Percentiles rank a stretch among this genome's conserved stretches.
Conservation (phyloP, 2,888 invertebrate genomes). For the Cabera pusaria region DNA sequence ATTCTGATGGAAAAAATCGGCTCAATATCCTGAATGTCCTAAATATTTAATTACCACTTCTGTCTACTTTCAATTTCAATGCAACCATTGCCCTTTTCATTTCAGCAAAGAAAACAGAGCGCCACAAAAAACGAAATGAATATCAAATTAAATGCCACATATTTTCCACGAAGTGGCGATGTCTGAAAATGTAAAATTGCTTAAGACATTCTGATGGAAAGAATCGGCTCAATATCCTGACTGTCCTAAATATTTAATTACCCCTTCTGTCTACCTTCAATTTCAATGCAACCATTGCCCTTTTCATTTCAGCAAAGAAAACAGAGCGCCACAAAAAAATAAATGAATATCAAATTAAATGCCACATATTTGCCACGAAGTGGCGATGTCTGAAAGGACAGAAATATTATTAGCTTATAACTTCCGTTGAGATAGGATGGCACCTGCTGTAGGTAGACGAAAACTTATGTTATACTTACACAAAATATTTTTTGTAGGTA, state of each 20-base stretch:
- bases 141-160: conserved; percentile 56
- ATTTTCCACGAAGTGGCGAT: conserved; percentile 45
- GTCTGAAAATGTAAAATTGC: too few relatives aligned
- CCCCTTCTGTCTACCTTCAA: too few relatives aligned
- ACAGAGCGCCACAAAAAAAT: conserved; percentile 37
- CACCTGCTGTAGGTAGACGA: too few relatives aligned
- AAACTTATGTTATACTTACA: too few relatives aligned
- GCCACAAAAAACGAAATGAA: conserved; percentile 44
- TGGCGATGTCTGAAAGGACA: conserved; percentile 53
- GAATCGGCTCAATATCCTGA: too few relatives aligned
- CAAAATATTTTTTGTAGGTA: too few relatives aligned
- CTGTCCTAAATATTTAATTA: too few relatives aligned
- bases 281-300: conserved; percentile 36
- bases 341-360: conserved; percentile 55
- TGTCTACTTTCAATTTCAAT: too few relatives aligned
- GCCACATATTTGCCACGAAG: conserved; percentile 49
- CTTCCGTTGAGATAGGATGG: conserved; percentile 34
- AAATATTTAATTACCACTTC: too few relatives aligned
- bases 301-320: conserved; percentile 43
- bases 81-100: conserved; percentile 44
- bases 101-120: conserved; percentile 34
- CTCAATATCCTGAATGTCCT: too few relatives aligned
- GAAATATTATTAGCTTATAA: conserved; percentile 35
- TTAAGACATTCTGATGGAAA: too few relatives aligned
- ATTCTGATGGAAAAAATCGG: too few relatives aligned